A percentile compares a stretch with the other conserved stretches of the same genome.
Conservation (phyloP, 2,888 invertebrate genomes). For the Diarsia mendica region DNA sequence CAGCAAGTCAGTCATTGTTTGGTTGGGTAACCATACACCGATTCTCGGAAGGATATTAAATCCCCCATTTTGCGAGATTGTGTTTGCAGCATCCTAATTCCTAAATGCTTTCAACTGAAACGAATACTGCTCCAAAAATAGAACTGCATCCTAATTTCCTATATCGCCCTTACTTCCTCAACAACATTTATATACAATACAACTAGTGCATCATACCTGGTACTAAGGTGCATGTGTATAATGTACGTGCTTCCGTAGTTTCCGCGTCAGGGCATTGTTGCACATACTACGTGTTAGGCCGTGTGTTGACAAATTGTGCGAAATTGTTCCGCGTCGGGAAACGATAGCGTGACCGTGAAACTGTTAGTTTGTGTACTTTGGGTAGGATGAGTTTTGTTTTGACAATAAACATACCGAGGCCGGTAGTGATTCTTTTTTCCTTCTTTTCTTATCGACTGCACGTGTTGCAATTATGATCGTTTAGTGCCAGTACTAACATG, state of each 20-base stretch:
- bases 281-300: slow-evolving; percentile 44
- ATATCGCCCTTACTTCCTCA: slow-evolving; percentile 20
- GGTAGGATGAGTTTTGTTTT: slow-evolving; percentile 8
- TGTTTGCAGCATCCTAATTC: background rate
- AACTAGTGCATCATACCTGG: slow-evolving; percentile 10
- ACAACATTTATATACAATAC: background rate
- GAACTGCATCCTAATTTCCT: slow-evolving; percentile 11
- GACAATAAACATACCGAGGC: background rate
- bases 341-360: slow-evolving; percentile 34
- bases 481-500: background rate
- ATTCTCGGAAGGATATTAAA: background rate
- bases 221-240: slow-evolving; percentile 32
- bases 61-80: background rate
- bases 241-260: slow-evolving; percentile 53
- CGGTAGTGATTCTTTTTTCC: background rate
- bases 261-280: slow-evolving; percentile 58
- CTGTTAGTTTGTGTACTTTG: slow-evolving; percentile 3
- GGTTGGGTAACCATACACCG: background rate
- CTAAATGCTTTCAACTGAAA: background rate
- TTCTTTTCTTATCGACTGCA: background rate
- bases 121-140: slow-evolving; percentile 22
- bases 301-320: slow-evolving; percentile 49
- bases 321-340: slow-evolving; percentile 57
- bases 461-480: background rate
- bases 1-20: background rate